Percentiles rank a stretch among this genome's conserved stretches.
These are phyloP conservation scores for Columbina picui DNA, from an alignment of 2,113 vertebrate species.

Conservation along the genomic window DNA sequence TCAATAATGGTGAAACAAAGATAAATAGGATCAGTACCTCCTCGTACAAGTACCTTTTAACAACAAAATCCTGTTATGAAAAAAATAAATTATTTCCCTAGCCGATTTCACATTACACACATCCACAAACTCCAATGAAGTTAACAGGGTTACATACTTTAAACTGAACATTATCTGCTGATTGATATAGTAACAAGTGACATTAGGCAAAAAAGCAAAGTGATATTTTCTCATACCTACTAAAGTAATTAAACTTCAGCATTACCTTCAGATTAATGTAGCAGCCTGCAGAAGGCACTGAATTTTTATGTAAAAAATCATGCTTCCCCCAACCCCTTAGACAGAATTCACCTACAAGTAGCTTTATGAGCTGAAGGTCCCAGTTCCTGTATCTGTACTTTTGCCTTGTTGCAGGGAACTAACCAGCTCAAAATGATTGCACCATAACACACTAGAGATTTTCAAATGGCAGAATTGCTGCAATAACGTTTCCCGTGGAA, in stretches of 20 bases:
- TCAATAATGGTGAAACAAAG: slow-evolving; percentile 31
- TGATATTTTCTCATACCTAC: background rate
- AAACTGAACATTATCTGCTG: background rate
- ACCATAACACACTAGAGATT: background rate
- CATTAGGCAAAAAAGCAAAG: background rate
- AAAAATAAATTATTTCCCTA: background rate
- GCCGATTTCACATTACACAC: fast-evolving
- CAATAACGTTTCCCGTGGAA: background rate
- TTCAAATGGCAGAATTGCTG: background rate
- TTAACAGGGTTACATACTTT: background rate
- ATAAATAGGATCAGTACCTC: background rate
- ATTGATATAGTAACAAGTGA: background rate
- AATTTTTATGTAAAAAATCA: background rate
- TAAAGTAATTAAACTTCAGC: background rate
- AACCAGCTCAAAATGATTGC: background rate
- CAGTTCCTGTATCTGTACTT: background rate
- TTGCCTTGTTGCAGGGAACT: background rate
- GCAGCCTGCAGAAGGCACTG: background rate
- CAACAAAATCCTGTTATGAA: background rate
- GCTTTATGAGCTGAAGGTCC: background rate
- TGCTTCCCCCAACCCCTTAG: fast-evolving
- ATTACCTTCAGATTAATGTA: background rate
- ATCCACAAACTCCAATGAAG: background rate
- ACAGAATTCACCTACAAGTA: background rate
- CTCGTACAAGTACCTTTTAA: background rate